A percentile compares a stretch with the other conserved stretches of the same genome.
These are phyloP conservation scores for Euplexia lucipara DNA, from an alignment of 2,888 invertebrate species.

Conservation along the genomic window DNA sequence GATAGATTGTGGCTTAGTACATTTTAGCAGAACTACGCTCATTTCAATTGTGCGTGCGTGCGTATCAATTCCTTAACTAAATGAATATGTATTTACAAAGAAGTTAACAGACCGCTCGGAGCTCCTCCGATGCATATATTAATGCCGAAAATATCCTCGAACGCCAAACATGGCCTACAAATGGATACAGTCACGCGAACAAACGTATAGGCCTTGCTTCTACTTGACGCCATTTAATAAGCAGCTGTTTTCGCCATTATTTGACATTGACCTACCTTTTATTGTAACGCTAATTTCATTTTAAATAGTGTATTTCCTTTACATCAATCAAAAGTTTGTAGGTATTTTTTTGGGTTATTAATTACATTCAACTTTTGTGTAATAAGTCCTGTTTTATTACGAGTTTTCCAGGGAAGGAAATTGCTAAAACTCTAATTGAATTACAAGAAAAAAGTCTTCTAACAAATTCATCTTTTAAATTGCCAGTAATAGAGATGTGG, in stretches of 20 bases:
- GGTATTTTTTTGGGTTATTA: background rate
- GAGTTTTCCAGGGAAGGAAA: background rate
- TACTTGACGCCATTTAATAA: conserved; percentile 60
- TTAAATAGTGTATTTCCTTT: conserved; percentile 6
- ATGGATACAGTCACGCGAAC: conserved; percentile 79
- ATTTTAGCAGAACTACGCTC: background rate
- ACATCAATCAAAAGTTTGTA: background rate
- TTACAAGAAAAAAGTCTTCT: conserved; percentile 12
- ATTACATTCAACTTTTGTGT: background rate
- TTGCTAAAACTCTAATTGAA: conserved; percentile 14
- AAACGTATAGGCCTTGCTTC: conserved; percentile 62
- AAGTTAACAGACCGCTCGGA: conserved; percentile 58
- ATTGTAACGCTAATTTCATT: conserved; percentile 19
- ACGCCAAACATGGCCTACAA: conserved; percentile 72
- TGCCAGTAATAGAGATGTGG: background rate
- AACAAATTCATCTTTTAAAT: conserved; percentile 27
- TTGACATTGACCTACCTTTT: conserved; percentile 58
- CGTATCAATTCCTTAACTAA: conserved; percentile 33
- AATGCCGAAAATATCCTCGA: conserved; percentile 74
- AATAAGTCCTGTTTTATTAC: background rate
- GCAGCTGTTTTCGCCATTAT: conserved; percentile 49
- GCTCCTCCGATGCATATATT: conserved; percentile 70
- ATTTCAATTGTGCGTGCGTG: conserved; percentile 22
- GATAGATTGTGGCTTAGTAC: too few species aligned
- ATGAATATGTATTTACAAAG: conserved; percentile 60